Evolutionary conservation across 2,113 vertebrate species (phyloP).

Genomic region (Tichodroma muraria): DNA sequence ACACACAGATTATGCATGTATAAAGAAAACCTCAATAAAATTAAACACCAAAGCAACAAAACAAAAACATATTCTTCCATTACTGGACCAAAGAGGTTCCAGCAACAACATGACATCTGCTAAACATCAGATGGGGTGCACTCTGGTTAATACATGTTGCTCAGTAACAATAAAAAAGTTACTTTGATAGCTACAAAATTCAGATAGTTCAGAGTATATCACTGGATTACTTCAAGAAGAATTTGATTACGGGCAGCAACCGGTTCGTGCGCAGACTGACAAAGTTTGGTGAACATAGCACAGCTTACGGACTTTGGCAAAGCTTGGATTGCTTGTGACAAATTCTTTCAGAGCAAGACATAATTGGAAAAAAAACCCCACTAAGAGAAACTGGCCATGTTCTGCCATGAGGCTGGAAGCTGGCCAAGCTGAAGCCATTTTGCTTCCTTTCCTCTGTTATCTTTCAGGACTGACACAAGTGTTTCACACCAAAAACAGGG

Average conservation of each 20-base stretch:
- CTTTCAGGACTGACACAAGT: neutral
- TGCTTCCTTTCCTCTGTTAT: neutral
- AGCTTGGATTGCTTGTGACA: neutral
- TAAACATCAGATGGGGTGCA: constrained; percentile 44
- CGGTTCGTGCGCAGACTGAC: neutral
- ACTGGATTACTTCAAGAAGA: constrained; percentile 7
- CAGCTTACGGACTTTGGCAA: neutral
- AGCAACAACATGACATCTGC: constrained; percentile 55
- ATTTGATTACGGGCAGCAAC: neutral
- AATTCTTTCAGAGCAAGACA: neutral
- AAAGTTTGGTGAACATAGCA: neutral
- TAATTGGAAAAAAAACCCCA: neutral
- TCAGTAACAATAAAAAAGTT: constrained; percentile 53
- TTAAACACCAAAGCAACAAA: constrained; percentile 62
- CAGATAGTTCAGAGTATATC: constrained; percentile 7
- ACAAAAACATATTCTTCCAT: constrained; percentile 59
- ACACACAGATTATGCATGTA: constrained; percentile 22
- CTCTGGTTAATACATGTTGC: constrained; percentile 39
- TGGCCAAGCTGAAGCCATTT: neutral
- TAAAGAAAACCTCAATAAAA: constrained; percentile 62
- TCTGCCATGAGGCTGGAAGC: neutral
- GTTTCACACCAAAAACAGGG: neutral
- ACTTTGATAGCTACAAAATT: constrained; percentile 58
- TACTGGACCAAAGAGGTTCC: constrained; percentile 48
- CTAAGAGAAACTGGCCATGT: neutral